Base-by-base conservation (phyloP, 2,113 vertebrate genomes). In the Rhabdomys dilectus region DNA sequence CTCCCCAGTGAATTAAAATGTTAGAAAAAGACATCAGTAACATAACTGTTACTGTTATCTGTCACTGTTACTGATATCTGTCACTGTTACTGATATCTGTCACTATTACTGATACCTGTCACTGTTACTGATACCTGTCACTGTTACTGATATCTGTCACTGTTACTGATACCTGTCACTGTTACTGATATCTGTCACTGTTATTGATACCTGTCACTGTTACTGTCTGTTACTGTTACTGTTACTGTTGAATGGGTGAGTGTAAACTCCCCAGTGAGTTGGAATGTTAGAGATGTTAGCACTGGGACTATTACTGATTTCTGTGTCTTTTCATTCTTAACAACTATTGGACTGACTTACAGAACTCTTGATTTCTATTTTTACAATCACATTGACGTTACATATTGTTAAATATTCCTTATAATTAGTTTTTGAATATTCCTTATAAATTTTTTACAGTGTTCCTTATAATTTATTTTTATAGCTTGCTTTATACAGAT, bases 311-410 rank as follows among this genome's bases (percentile, higher is more conserved):
- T 66, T 80, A 34, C 22, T 92, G 85, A 45, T 89, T 94, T 84
- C 51, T 48, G n/a, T 80, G 80, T 86, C 42, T 90, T 96, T 93
- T 86, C n/a, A 66, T 87, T 90, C 45, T 26, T 39, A 66, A 36
- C 7, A 87, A 73, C 70, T 48, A 58, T 29, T 75, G 93, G 26
- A 10, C 58, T 15, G 53, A 68, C 64, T 11, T 58, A 17, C 72
- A 36, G 5, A 58, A 86, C 92, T 36, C 17, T 31, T 66, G 64
- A 70, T 77, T 34, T 60, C 80, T 31, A 22, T 84, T 91, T 72
- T 16, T 72, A 3, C 24, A 9, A 48, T 72, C 82, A 45, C 34
- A 64, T 29, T 68, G 34, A 85, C 10, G 60, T 77, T 34, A 82
- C 17, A 70, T 22, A 34, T 72, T 66, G 19, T 88, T 88, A 77